Base-by-base conservation (phyloP, 2,888 invertebrate species). In the Clusia tigrina region DNA sequence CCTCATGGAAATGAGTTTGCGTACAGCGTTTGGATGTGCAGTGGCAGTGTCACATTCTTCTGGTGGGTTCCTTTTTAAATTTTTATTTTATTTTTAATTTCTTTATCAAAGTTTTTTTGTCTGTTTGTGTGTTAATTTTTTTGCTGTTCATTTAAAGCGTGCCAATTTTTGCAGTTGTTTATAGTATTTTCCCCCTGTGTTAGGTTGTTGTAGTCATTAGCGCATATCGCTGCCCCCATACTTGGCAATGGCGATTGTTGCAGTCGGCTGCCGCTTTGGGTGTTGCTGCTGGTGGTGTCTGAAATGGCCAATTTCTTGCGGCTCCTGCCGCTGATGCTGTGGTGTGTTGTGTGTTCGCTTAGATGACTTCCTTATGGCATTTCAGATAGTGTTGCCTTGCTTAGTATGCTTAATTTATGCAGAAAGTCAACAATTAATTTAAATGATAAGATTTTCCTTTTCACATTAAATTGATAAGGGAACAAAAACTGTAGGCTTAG, bases 351-450 rank as follows among this genome's bases (percentile, higher is more conserved):
- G 6, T 17, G 10, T 32, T 42, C 42, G 42, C 10, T 42, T 6
- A 42, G n/a, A 42, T 42, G 42, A 42, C 42, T 42, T 42, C 42
- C 42, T 42, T 42, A 42, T 42, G 42, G 42, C 10, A 10, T 42
- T 42, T 42, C 15, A 6, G 42, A 15, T 42, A n/a, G n/a, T 42
- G n/a, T 6, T 42, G 6, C n/a, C 15, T 42, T 42, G 42, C n/a
- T 6, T 2, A 5, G 2, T 15, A 5, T 42, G 42, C 42, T 32
- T 32, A 9, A 9, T 32, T 32, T 32, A 9, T 42, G 6, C 42
- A 9, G 6, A 6, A 32, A 6, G 32, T 12, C 32, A 32, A 32
- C 12, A 32, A 32, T 32, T 32, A 32, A 9, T 32, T 32, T 9
- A 32, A 32, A 12, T 32, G 32, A 32, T 32, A 32, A 32, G 12